These are phyloP conservation scores for Pomatostomus ruficeps DNA, from an alignment of 2,113 vertebrate genomes.

Conservation along the genomic window DNA sequence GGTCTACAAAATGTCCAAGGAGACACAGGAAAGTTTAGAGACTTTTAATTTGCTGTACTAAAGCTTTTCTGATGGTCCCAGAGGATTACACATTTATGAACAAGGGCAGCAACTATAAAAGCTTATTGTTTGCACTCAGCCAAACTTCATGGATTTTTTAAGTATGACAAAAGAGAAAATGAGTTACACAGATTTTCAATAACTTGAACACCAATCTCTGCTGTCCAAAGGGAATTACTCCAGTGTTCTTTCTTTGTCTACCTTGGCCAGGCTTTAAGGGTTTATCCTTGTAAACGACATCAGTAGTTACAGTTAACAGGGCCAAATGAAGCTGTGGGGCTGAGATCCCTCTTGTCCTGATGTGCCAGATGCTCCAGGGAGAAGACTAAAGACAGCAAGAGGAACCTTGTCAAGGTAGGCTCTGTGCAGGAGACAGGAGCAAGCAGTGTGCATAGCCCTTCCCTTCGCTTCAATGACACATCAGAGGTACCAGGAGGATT, in stretches of 20 bases:
- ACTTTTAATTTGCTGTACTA: constrained; percentile 77
- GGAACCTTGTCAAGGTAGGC: constrained; percentile 41
- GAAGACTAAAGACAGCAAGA: constrained; percentile 63
- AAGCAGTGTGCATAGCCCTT: constrained; percentile 14
- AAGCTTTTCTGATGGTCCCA: constrained; percentile 72
- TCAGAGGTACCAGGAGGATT: constrained; percentile 76
- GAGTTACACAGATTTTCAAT: constrained; percentile 77
- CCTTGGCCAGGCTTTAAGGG: constrained; percentile 65
- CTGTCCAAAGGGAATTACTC: constrained; percentile 60
- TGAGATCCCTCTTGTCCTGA: constrained; percentile 70
- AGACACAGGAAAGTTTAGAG: constrained; percentile 75
- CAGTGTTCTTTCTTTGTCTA: constrained; percentile 60
- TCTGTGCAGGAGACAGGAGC: background rate
- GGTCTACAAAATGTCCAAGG: constrained; percentile 63
- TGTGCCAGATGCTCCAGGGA: constrained; percentile 59
- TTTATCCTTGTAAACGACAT: constrained; percentile 71
- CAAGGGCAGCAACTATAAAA: constrained; percentile 75
- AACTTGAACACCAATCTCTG: constrained; percentile 66
- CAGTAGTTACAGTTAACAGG: constrained; percentile 75
- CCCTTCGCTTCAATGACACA: constrained; percentile 73
- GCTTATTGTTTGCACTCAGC: constrained; percentile 78
- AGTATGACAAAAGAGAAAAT: constrained; percentile 81
- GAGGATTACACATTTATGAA: constrained; percentile 74
- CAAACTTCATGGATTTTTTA: constrained; percentile 78
- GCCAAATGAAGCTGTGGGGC: constrained; percentile 49